Conservation (phyloP, 2,888 invertebrate species). For the Stictocephala bisonia region DNA sequence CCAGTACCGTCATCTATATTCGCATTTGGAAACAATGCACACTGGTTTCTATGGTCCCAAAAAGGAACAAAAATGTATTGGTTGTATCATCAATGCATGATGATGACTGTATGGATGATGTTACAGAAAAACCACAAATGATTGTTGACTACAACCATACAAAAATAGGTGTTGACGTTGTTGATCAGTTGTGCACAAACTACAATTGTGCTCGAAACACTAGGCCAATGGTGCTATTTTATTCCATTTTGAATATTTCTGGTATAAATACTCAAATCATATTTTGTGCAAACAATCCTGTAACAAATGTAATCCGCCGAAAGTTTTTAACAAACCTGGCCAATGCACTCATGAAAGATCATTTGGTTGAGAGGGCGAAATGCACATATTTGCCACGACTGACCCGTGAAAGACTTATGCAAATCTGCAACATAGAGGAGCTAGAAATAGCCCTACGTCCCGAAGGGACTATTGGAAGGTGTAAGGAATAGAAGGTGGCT, state of each 20-base stretch:
- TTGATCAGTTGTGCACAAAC: slow-evolving; percentile 48
- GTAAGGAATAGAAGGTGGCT: too few relatives aligned
- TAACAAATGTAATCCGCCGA: too few relatives aligned
- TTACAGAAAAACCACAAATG: slow-evolving; percentile 51
- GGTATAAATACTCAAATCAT: slow-evolving; percentile 51
- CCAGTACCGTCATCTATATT: slow-evolving; percentile 29
- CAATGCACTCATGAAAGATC: too few relatives aligned
- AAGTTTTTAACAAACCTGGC: too few relatives aligned
- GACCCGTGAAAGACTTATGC: too few relatives aligned
- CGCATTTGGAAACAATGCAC: slow-evolving; percentile 33
- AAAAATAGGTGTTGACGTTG: slow-evolving; percentile 48
- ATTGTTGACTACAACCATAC: slow-evolving; percentile 49
- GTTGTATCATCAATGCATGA: slow-evolving; percentile 48
- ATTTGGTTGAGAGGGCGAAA: too few relatives aligned
- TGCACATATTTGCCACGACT: too few relatives aligned
- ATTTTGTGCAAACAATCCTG: slow-evolving; percentile 45
- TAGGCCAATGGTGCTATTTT: slow-evolving; percentile 53
- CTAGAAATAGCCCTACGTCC: too few relatives aligned
- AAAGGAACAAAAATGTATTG: slow-evolving; percentile 47
- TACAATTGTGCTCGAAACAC: slow-evolving; percentile 49
- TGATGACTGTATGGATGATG: slow-evolving; percentile 44
- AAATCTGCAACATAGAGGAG: too few relatives aligned
- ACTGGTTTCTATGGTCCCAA: slow-evolving; percentile 47
- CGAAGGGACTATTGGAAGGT: too few relatives aligned
- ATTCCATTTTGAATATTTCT: slow-evolving; percentile 50